A percentile compares a stretch with the other conserved stretches of the same genome.
Evolutionary conservation across 2,888 invertebrate species (phyloP).

Genomic region (Philopedon plagiatum): DNA sequence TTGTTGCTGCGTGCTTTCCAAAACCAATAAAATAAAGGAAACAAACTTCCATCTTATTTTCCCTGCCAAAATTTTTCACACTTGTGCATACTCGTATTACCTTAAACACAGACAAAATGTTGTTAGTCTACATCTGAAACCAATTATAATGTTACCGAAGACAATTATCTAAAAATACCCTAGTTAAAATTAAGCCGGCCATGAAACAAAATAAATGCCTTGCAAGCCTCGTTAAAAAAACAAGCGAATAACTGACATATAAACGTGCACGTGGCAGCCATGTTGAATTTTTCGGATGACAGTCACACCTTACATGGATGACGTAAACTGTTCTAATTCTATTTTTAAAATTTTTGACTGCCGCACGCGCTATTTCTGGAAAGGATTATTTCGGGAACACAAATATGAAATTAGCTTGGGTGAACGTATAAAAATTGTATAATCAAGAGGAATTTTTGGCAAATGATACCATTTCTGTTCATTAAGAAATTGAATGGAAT

Average conservation of each 20-base stretch:
- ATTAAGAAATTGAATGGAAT: neutral
- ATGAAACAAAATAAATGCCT: slow-evolving; percentile 22
- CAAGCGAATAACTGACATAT: slow-evolving; percentile 2
- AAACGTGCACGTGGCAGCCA: slow-evolving; percentile 53
- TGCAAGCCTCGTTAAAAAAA: neutral
- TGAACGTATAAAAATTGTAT: slow-evolving; percentile 4
- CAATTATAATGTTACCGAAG: too few species aligned
- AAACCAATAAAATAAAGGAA: too few species aligned
- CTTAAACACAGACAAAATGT: too few species aligned
- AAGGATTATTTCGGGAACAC: slow-evolving; percentile 4
- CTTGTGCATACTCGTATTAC: too few species aligned
- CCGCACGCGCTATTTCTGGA: neutral
- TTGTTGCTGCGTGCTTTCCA: too few species aligned
- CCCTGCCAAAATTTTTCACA: neutral
- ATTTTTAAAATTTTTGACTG: slow-evolving; percentile 53
- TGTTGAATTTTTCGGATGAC: slow-evolving; percentile 56
- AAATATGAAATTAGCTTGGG: slow-evolving; percentile 2
- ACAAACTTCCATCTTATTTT: neutral
- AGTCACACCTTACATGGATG: slow-evolving; percentile 63
- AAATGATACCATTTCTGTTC: neutral
- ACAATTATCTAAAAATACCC: neutral
- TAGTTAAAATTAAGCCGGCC: neutral
- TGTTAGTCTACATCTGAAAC: too few species aligned
- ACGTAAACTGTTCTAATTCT: slow-evolving; percentile 56
- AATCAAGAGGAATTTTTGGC: slow-evolving; percentile 6